These are phyloP conservation scores for Euglossa dilemma DNA, from an alignment of 1,140 invertebrate genomes.

Conservation along the genomic window DNA sequence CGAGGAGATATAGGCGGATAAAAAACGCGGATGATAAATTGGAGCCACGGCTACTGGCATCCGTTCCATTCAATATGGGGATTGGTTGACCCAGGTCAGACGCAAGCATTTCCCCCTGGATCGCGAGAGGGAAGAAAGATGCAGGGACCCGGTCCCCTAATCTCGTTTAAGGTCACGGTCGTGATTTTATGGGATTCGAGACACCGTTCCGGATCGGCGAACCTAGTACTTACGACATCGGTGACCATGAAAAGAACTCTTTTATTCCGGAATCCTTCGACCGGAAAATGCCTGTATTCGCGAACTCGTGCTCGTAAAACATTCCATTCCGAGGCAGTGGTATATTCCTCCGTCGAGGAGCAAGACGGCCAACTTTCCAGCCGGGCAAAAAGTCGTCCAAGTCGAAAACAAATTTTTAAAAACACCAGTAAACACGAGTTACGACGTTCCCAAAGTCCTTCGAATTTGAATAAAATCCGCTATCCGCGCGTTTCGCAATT, in stretches of 20 bases:
- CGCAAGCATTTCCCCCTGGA: neutral
- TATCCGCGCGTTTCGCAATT: too few species aligned
- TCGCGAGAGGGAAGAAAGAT: conserved; percentile 22
- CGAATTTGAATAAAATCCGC: too few species aligned
- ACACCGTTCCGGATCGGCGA: conserved; percentile 42
- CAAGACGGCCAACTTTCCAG: neutral
- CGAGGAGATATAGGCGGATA: neutral
- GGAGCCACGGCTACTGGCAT: too few species aligned
- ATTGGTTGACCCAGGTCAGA: conserved; percentile 52
- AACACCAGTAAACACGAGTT: too few species aligned
- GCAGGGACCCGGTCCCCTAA: conserved; percentile 41
- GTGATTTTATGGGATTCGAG: conserved; percentile 58
- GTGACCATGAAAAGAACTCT: conserved; percentile 43
- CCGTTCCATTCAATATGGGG: neutral
- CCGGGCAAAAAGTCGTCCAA: neutral
- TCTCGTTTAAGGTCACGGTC: conserved; percentile 61
- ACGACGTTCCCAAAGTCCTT: too few species aligned
- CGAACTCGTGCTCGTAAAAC: conserved; percentile 8
- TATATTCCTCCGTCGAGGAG: neutral
- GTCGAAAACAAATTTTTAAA: too few species aligned
- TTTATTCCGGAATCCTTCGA: conserved; percentile 29
- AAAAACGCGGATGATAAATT: neutral
- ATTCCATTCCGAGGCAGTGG: neutral
- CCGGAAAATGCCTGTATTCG: conserved; percentile 40
- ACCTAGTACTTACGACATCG: conserved; percentile 38